Base-by-base conservation (phyloP, 2,113 vertebrate genomes). In the Labeo catla region DNA sequence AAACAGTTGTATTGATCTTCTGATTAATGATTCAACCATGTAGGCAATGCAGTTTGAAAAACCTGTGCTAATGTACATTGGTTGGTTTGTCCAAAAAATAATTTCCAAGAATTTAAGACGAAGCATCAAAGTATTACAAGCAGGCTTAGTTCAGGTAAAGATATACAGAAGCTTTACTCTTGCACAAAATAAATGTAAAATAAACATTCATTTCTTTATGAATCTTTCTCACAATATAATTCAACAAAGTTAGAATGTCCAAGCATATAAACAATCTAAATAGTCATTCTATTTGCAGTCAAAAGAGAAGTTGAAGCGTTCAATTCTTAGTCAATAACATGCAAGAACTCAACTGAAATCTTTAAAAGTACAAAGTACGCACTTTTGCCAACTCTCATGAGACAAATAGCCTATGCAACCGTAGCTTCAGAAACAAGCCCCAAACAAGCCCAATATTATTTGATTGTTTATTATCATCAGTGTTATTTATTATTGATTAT, bases 1-100 rank as follows among this genome's bases (percentile, higher is more conserved):
- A 65, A 83, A 73, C 34, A 19, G 28, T 15, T 66, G 4, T 73
- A 73, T 74, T 81, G 45, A 47, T 28, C 11, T 3, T 34, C n/a
- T 45, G 43, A 81, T 74, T 83, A 85, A 81, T 88, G 57, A 88
- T 88, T 84, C 68, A 87, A 54, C 80, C 9, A 34, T 66, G 21
- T 13, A 68, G 49, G 3, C 28, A 57, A 13, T 16, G 6, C 19
- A 57, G 10, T 73, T 72, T 19, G 10, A 66, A 83, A 9, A 66
- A 12, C 16, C 1, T 73, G 36, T 3, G 34, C 11, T n/a, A n/a
- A n/a, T n/a, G n/a, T n/a, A n/a, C n/a, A n/a, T n/a, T n/a, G n/a
- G n/a, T n/a, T n/a, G n/a, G n/a, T n/a, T n/a, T n/a, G n/a, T n/a
- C n/a, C n/a, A n/a, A n/a, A n/a, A n/a, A n/a, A n/a, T n/a, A n/a